Evolutionary conservation across 2,888 invertebrate species (phyloP).

Genomic region (Synanthedon andrenaeformis): DNA sequence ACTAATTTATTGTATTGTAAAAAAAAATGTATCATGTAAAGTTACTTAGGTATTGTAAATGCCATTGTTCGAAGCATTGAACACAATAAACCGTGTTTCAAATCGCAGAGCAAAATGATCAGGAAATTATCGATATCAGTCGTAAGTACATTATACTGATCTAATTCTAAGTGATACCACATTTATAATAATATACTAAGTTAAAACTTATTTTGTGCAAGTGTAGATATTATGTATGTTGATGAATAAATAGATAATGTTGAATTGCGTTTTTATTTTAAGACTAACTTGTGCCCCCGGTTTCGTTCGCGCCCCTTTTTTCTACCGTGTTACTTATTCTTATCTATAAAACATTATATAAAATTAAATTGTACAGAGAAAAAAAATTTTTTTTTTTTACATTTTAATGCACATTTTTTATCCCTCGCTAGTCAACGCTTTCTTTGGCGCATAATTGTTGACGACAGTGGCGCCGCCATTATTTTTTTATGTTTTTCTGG

Average conservation of each 20-base stretch:
- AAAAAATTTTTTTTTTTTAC: too few relatives aligned
- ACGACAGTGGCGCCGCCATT: too few relatives aligned
- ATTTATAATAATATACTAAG: background rate
- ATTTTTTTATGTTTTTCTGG: too few relatives aligned
- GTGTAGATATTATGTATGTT: constrained; percentile 70
- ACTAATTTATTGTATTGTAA: constrained; percentile 56
- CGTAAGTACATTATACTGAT: constrained; percentile 46
- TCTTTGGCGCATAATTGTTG: too few relatives aligned
- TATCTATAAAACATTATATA: too few relatives aligned
- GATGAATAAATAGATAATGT: constrained; percentile 68
- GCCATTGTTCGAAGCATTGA: constrained; percentile 16
- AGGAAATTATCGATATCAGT: constrained; percentile 52
- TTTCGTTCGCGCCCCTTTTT: too few relatives aligned
- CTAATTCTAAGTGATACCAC: constrained; percentile 43
- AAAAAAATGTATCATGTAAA: constrained; percentile 40
- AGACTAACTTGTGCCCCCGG: background rate
- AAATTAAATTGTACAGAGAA: too few relatives aligned
- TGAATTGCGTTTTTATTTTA: constrained; percentile 24
- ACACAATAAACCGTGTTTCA: constrained; percentile 8
- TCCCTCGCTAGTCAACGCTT: too few relatives aligned
- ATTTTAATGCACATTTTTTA: too few relatives aligned
- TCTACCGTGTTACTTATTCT: too few relatives aligned
- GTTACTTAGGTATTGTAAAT: constrained; percentile 39
- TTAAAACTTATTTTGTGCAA: constrained; percentile 5
- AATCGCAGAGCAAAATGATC: constrained; percentile 23